These are phyloP conservation scores for Cylas formicarius DNA, from an alignment of 1,140 invertebrate genomes.

Conservation along the genomic window DNA sequence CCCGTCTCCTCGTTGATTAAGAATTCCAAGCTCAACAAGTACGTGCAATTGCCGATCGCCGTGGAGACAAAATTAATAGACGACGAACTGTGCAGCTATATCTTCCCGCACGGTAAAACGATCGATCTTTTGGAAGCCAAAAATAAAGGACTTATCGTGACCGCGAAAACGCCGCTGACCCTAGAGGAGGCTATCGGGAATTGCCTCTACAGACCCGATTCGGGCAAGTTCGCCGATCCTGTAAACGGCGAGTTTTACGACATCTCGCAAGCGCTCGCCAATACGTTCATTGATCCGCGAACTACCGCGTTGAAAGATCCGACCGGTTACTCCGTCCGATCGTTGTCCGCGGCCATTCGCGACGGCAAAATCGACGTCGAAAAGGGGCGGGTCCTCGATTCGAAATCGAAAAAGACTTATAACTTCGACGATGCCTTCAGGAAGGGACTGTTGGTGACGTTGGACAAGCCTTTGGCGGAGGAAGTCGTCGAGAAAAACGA, in stretches of 20 bases:
- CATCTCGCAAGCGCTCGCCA: conserved; percentile 62
- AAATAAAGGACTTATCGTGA: conserved; percentile 65
- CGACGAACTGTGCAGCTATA: conserved; percentile 60
- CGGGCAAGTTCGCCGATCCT: conserved; percentile 73
- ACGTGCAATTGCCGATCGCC: conserved; percentile 68
- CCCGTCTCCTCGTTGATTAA: conserved; percentile 72
- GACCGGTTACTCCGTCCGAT: conserved; percentile 62
- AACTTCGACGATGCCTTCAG: conserved; percentile 68
- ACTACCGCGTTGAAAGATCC: conserved; percentile 72
- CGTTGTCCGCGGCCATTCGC: conserved; percentile 65
- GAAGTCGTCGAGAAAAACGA: conserved; percentile 25
- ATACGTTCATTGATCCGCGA: conserved; percentile 66
- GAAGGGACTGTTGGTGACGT: conserved; percentile 63
- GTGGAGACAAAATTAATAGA: conserved; percentile 67
- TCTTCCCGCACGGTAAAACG: conserved; percentile 53
- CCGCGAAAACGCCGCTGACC: conserved; percentile 59
- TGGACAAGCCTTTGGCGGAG: conserved; percentile 59
- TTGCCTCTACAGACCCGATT: conserved; percentile 67
- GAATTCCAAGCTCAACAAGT: conserved; percentile 60
- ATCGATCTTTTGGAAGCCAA: conserved; percentile 66
- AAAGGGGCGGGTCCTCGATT: conserved; percentile 70
- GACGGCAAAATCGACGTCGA: conserved; percentile 70
- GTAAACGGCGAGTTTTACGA: conserved; percentile 61
- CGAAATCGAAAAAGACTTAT: conserved; percentile 63
- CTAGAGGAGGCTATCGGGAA: conserved; percentile 73